Percentiles rank a stretch among this genome's conserved stretches.
Conservation (phyloP, 2,888 invertebrate genomes). For the Conus canariensis region DNA sequence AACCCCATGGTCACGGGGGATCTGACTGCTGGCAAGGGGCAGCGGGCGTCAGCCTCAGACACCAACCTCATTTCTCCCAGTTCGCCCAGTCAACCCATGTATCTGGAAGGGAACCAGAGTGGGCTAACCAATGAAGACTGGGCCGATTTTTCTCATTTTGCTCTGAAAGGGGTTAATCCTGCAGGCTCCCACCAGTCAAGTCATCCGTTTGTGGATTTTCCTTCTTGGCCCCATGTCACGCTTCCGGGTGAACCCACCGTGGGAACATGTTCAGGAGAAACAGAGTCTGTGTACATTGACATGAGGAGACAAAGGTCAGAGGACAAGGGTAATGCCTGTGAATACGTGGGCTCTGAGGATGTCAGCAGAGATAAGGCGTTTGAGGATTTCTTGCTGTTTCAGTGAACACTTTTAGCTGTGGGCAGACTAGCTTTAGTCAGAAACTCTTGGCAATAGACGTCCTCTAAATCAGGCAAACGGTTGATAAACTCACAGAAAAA, state of each 20-base stretch:
- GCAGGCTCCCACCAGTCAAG: neutral
- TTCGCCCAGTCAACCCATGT: neutral
- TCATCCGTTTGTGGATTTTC: neutral
- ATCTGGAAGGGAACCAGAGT: neutral
- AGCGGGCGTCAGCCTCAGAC: too few relatives aligned
- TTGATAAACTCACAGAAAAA: too few relatives aligned
- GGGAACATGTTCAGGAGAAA: neutral
- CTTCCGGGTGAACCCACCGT: neutral
- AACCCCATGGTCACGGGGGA: conserved; percentile 49
- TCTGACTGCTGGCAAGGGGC: neutral
- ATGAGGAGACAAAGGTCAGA: conserved; percentile 1
- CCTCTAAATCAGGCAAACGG: too few relatives aligned
- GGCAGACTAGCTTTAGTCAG: too few relatives aligned
- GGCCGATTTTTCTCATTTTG: neutral
- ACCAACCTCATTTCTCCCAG: too few relatives aligned
- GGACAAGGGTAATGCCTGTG: neutral
- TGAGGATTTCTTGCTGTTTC: conserved; percentile 30
- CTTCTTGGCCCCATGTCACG: neutral
- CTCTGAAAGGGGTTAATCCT: neutral
- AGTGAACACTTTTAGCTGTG: neutral
- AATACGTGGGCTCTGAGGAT: conserved; percentile 8
- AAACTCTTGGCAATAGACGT: too few relatives aligned
- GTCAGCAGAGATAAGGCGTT: neutral
- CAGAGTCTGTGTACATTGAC: conserved; percentile 36
- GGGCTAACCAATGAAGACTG: neutral